Base-by-base conservation (phyloP, 2,888 invertebrate genomes). In the Laothoe populi region DNA sequence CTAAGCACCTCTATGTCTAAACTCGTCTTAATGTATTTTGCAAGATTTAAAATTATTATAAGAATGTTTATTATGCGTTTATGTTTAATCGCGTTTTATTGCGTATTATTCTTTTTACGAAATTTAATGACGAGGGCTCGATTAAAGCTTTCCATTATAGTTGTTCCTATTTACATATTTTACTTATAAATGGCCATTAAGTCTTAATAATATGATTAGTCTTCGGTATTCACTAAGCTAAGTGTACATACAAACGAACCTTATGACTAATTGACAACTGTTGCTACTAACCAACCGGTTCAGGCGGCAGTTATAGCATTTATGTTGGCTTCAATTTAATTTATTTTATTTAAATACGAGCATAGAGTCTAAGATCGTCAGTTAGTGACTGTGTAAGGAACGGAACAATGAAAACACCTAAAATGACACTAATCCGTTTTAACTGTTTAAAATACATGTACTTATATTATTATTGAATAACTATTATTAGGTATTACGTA, bases 1-100 rank as follows among this genome's bases (percentile, higher is more conserved):
- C 64, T 62, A 45, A 61, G 62, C 59, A 60, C 48, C 40, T 21
- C 35, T 42, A 60, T 58, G 57, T 42, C 53, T 35, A 53, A 53
- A 53, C 53, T 53, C 19, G 48, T 38, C 60, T 38, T 38, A 48
- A 48, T 60, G 48, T 60, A 59, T 60, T 60, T 60, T 48, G 48
- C 60, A 60, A 53, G 35, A 53, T 53, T 53, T 53, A 19, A 53
- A 35, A 53, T 53, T 53, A 53, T 35, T 35, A 53, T 31, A 48
- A 48, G 24, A 53, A 31, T 53, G 31, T 53, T 53, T 53, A 19
- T 53, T 53, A 53, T 53, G 16, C 49, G 49, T 19, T 53, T 26
- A n/a, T 49, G 26, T 49, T 21, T 26, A 8, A 49, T 26, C 26
- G 49, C 49, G 49, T 49, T 49, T 49, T 49, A 31, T 49, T 49